Conservation (phyloP, 2,797 vertebrate species). For the Lagorchestes hirsutus region DNA sequence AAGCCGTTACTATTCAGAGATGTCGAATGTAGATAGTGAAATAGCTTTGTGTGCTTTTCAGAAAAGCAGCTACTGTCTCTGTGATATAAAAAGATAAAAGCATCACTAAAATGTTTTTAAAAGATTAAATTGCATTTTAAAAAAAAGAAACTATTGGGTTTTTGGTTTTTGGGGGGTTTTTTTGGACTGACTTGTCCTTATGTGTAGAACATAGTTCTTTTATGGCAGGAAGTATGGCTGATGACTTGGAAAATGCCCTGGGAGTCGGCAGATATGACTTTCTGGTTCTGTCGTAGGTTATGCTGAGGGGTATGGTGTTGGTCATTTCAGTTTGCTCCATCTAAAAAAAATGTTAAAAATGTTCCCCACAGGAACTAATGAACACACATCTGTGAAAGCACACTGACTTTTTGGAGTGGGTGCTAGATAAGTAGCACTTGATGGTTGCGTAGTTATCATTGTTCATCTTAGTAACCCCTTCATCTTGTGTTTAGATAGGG, state of each 20-base stretch:
- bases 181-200: slow-evolving; percentile 42
- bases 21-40: slow-evolving; percentile 39
- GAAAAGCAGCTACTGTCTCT: slow-evolving; percentile 48
- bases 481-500: slow-evolving; percentile 32
- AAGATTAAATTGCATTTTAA: not conserved
- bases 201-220: slow-evolving; percentile 19
- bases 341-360: slow-evolving; percentile 45
- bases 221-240: not conserved
- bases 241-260: slow-evolving; percentile 30
- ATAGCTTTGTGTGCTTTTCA: slow-evolving; percentile 53
- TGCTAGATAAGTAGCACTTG: slow-evolving; percentile 46
- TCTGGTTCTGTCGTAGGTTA: not conserved
- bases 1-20: slow-evolving; percentile 57
- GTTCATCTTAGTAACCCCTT: slow-evolving; percentile 43
- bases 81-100: not conserved
- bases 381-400: not conserved
- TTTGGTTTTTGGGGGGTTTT: too few relatives aligned
- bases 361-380: slow-evolving; percentile 49
- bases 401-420: slow-evolving; percentile 40
- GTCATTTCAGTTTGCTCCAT: slow-evolving; percentile 44
- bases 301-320: slow-evolving; percentile 38
- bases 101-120: not conserved
- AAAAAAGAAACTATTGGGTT: not conserved
- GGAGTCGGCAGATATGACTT: slow-evolving; percentile 22
- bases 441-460: slow-evolving; percentile 38